phyloP scores from a whole-genome alignment of 2,113 vertebrate genomes.

The Pteruthius melanotis region DNA sequence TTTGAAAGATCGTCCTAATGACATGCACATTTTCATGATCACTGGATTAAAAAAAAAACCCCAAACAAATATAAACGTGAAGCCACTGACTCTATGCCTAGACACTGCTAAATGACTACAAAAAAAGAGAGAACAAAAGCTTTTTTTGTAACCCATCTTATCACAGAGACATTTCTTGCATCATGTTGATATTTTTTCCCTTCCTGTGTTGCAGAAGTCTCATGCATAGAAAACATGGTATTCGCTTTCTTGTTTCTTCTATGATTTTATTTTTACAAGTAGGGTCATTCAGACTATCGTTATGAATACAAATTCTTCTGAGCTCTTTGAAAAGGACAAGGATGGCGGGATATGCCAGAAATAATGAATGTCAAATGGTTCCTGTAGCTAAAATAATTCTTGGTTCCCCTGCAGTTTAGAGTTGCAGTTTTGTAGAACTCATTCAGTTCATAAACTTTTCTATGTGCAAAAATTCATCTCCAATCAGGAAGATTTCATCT shows the following conservation, averaged over 20 bases:
- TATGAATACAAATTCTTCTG: conserved; percentile 12
- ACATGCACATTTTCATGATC: background rate
- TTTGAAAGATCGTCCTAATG: background rate
- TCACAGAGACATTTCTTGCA: background rate
- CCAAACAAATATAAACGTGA: background rate
- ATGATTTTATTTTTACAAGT: conserved; percentile 3
- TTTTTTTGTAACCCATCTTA: background rate
- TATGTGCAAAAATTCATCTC: background rate
- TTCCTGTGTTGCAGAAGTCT: background rate
- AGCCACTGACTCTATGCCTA: background rate
- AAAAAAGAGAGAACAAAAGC: background rate
- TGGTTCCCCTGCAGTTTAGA: background rate
- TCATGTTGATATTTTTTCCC: background rate
- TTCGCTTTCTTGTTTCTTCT: background rate
- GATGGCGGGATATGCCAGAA: conserved; percentile 34
- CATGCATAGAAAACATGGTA: background rate
- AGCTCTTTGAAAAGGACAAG: conserved; percentile 58
- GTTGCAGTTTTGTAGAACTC: background rate
- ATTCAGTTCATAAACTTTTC: background rate
- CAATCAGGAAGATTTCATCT: background rate
- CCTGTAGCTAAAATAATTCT: conserved; percentile 42
- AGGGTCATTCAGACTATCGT: conserved; percentile 36
- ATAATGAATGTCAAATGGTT: conserved; percentile 57
- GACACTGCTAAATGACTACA: background rate
- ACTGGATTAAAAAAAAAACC: background rate